These are phyloP conservation scores for Osmerus mordax DNA, from an alignment of 2,113 vertebrate genomes.

Conservation along the genomic window DNA sequence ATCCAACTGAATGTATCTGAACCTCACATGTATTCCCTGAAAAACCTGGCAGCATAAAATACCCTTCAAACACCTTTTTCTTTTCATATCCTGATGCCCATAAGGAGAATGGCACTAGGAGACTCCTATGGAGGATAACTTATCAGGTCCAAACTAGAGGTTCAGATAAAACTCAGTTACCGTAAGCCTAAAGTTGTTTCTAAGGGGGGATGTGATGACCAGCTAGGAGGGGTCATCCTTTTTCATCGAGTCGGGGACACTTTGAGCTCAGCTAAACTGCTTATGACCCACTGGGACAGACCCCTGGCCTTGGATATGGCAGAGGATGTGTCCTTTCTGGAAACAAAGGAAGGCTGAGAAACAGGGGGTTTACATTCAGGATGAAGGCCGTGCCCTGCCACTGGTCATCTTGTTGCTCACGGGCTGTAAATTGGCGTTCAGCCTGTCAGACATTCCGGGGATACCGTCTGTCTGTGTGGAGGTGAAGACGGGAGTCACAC, in stretches of 20 bases:
- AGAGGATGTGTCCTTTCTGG: slow-evolving; percentile 11
- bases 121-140: slow-evolving; percentile 27
- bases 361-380: slow-evolving; percentile 31
- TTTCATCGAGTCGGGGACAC: slow-evolving; percentile 27
- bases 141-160: slow-evolving; percentile 50
- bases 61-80: neutral
- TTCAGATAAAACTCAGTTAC: slow-evolving; percentile 20
- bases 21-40: neutral
- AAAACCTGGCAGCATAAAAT: neutral
- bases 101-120: slow-evolving; percentile 9
- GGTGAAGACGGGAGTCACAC: slow-evolving; percentile 29
- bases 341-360: slow-evolving; percentile 34
- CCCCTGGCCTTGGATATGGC: slow-evolving; percentile 32
- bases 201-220: slow-evolving; percentile 26
- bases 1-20: slow-evolving; percentile 8
- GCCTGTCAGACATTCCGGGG: slow-evolving; percentile 41
- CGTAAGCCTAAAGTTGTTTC: slow-evolving; percentile 38
- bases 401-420: slow-evolving; percentile 44
- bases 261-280: slow-evolving; percentile 45
- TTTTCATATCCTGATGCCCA: slow-evolving; percentile 28
- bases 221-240: slow-evolving; percentile 29
- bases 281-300: slow-evolving; percentile 32
- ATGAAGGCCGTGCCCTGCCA: slow-evolving; percentile 38
- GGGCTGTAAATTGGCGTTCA: slow-evolving; percentile 43
- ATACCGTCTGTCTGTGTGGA: slow-evolving; percentile 34